phyloP scores from a whole-genome alignment of 2,113 vertebrate genomes.

The Callocephalon fimbriatum region DNA sequence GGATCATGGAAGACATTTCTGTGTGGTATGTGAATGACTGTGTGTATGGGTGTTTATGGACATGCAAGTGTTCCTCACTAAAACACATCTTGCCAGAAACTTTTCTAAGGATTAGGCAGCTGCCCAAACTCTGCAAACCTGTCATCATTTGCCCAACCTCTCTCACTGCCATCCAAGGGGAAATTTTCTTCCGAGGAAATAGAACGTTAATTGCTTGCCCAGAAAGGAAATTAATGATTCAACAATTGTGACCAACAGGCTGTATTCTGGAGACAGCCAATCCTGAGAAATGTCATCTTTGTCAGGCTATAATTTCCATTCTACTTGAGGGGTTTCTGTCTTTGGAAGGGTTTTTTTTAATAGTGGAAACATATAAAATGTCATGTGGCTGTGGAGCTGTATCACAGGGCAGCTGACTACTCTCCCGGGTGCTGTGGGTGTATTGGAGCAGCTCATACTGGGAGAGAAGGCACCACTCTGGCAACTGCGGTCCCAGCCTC shows the following conservation, averaged over 20 bases:
- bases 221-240: constrained; percentile 40
- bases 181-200: neutral
- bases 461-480: neutral
- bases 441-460: neutral
- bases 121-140: neutral
- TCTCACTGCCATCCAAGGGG: neutral
- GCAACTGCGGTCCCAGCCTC: neutral
- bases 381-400: neutral
- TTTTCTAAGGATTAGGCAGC: neutral
- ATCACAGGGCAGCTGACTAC: neutral
- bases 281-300: constrained; percentile 3
- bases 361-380: neutral
- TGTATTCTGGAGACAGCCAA: neutral
- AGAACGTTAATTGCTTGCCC: neutral
- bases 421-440: neutral
- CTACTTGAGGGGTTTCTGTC: neutral
- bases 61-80: neutral
- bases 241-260: neutral
- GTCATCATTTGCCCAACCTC: neutral
- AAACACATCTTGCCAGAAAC: neutral
- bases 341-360: neutral
- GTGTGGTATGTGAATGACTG: fast-evolving
- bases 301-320: neutral
- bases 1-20: neutral
- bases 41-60: neutral